Conservation (phyloP, 2,797 vertebrate species). For the Phyllotis vaccarum region DNA sequence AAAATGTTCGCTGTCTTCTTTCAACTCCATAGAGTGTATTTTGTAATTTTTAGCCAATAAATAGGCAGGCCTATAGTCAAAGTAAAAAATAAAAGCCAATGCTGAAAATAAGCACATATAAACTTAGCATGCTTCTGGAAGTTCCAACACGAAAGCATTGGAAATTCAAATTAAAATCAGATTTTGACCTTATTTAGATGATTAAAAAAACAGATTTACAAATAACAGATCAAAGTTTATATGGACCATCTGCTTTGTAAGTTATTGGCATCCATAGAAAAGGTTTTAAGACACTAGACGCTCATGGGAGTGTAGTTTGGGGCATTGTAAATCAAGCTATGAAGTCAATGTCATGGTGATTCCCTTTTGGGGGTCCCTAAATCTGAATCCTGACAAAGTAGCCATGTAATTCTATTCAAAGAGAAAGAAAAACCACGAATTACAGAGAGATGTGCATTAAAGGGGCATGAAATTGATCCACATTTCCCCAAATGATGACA, state of each 20-base stretch:
- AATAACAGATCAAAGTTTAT: slow-evolving; percentile 34
- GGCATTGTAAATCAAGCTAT: slow-evolving; percentile 56
- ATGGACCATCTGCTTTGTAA: background rate
- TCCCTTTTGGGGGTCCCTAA: slow-evolving; percentile 45
- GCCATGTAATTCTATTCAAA: slow-evolving; percentile 76
- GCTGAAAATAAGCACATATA: slow-evolving; percentile 1
- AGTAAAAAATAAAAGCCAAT: background rate
- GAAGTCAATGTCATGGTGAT: slow-evolving; percentile 34
- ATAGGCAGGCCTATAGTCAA: background rate
- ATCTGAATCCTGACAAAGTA: slow-evolving; percentile 70
- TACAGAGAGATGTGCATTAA: slow-evolving; percentile 68
- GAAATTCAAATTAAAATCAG: slow-evolving; percentile 4
- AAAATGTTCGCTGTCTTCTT: background rate
- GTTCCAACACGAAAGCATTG: background rate
- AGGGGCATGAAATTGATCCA: slow-evolving; percentile 76
- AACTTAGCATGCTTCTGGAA: background rate
- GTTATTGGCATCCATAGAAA: background rate
- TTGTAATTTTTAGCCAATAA: background rate
- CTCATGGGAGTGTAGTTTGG: background rate
- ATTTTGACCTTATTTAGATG: too few species aligned
- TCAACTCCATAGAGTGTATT: background rate
- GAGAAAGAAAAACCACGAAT: slow-evolving; percentile 72
- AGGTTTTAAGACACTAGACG: background rate
- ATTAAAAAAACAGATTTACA: slow-evolving; percentile 6
- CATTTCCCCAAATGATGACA: slow-evolving; percentile 38